These are phyloP conservation scores for Gandaritis pyraliata DNA, from an alignment of 2,888 invertebrate genomes.

Conservation along the genomic window DNA sequence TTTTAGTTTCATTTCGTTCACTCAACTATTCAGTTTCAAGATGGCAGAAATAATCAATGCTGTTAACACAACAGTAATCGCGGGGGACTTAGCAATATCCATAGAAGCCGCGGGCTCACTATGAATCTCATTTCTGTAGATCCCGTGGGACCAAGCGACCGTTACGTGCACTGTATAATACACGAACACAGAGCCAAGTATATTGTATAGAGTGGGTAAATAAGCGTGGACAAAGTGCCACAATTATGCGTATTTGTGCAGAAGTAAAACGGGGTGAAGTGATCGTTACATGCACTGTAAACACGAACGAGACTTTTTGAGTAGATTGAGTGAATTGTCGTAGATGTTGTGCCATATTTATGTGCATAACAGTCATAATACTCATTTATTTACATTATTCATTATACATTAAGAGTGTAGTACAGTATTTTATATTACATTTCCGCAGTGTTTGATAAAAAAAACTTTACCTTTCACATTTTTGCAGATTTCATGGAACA, in stretches of 20 bases:
- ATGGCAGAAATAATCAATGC: conserved; percentile 26
- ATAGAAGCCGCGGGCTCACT: conserved; percentile 36
- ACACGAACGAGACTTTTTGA: no score
- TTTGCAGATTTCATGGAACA: no score
- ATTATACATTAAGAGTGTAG: no score
- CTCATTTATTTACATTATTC: no score
- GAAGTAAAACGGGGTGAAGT: background rate
- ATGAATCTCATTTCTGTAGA: conserved; percentile 44
- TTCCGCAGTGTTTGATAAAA: no score
- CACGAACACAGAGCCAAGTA: background rate
- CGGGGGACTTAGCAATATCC: conserved; percentile 26
- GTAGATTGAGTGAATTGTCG: no score
- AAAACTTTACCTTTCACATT: no score
- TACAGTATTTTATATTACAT: no score
- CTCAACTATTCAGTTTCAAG: background rate
- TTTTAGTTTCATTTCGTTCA: no score
- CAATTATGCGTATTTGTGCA: conserved; percentile 7
- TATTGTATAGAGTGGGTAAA: background rate
- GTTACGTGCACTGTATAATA: conserved; percentile 42
- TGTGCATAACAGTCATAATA: no score
- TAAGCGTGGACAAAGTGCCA: background rate
- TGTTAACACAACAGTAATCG: conserved; percentile 29
- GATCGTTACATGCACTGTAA: no score
- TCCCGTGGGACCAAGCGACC: conserved; percentile 39
- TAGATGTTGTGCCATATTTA: no score